These are phyloP conservation scores for Tenthredo mesomela DNA, from an alignment of 2,888 invertebrate species.

Conservation along the genomic window DNA sequence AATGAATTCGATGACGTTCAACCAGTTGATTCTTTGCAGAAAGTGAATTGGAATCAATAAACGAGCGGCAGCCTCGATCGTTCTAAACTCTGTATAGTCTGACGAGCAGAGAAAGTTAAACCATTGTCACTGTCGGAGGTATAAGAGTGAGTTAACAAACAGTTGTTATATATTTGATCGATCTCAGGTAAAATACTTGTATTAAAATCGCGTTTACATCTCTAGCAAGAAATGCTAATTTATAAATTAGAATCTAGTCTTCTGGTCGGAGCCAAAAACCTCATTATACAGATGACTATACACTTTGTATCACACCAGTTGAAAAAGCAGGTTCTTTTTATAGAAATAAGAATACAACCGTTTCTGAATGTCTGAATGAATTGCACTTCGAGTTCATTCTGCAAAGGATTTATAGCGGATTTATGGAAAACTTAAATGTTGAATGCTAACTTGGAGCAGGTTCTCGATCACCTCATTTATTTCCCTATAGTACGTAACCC, in stretches of 20 bases:
- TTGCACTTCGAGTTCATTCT: neutral
- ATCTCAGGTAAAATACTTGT: neutral
- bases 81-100: neutral
- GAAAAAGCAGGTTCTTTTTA: neutral
- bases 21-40: slow-evolving; percentile 6
- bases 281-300: slow-evolving; percentile 1
- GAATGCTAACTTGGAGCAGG: neutral
- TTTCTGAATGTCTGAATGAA: neutral
- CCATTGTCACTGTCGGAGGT: slow-evolving; percentile 25
- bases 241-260: neutral
- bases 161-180: neutral
- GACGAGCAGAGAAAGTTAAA: slow-evolving; percentile 43
- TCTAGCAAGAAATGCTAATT: neutral
- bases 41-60: slow-evolving; percentile 32
- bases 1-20: slow-evolving; percentile 14
- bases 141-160: neutral
- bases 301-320: neutral
- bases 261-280: slow-evolving; percentile 16
- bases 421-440: neutral
- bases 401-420: neutral
- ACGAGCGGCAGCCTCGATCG: neutral
- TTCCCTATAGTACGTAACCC: neutral
- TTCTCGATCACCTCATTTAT: neutral
- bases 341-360: neutral
- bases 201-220: neutral